These are phyloP conservation scores for Cinclus mexicanus DNA, from an alignment of 2,113 vertebrate species.

Conservation along the genomic window DNA sequence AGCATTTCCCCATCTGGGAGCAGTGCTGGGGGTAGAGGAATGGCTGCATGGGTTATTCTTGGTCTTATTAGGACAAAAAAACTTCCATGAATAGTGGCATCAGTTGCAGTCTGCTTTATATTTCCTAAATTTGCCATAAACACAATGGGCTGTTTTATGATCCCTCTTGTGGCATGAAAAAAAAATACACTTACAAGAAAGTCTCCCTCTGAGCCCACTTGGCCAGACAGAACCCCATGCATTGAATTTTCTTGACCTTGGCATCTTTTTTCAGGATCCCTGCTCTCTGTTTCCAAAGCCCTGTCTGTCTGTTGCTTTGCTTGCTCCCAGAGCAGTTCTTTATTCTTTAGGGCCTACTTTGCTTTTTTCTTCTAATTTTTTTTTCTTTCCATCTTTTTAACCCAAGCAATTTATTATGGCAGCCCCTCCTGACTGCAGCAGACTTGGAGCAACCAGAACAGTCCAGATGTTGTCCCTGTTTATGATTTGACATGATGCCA, in stretches of 20 bases:
- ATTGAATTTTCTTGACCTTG: slow-evolving; percentile 44
- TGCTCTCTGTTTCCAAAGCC: not conserved
- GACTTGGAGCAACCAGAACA: slow-evolving; percentile 35
- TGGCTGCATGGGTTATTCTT: not conserved
- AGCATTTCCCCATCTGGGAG: not conserved
- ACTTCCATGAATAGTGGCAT: slow-evolving; percentile 9
- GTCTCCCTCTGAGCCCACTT: slow-evolving; percentile 21
- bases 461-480: slow-evolving; percentile 41
- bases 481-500: slow-evolving; percentile 55
- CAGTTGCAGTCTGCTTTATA: not conserved
- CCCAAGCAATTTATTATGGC: not conserved
- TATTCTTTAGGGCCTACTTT: not conserved
- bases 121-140: slow-evolving; percentile 42
- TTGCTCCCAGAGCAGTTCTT: slow-evolving; percentile 12
- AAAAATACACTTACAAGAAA: slow-evolving; percentile 36
- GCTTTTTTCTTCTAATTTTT: not conserved
- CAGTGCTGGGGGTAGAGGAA: not conserved
- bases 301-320: slow-evolving; percentile 12
- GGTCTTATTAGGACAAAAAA: not conserved
- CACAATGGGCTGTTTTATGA: slow-evolving; percentile 56
- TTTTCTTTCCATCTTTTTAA: not conserved
- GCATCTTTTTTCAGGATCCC: not conserved
- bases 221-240: slow-evolving; percentile 34
- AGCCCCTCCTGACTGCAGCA: slow-evolving; percentile 40
- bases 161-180: slow-evolving; percentile 57